phyloP scores from a whole-genome alignment of 92 coral and sea anemone genomes.

The Paramuricea clavata region DNA sequence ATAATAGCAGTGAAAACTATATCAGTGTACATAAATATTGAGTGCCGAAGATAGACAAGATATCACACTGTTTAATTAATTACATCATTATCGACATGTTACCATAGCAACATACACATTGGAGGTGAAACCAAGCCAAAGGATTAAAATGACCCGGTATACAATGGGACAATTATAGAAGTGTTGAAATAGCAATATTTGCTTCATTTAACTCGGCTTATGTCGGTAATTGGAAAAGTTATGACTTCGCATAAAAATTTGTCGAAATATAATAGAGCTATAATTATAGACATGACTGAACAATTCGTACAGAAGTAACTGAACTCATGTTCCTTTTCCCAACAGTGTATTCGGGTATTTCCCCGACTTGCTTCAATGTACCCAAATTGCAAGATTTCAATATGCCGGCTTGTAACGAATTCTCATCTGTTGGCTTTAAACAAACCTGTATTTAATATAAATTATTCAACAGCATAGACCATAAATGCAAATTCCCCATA shows the following conservation, averaged over 20 bases:
- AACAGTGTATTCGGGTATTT: no score
- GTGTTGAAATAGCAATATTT: conserved; percentile 1
- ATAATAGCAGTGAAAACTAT: conserved; percentile 20
- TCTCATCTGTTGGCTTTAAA: no score
- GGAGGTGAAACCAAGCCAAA: not conserved
- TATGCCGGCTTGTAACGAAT: no score
- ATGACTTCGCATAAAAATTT: not conserved
- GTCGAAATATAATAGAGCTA: not conserved
- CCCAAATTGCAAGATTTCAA: no score
- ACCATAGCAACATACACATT: conserved; percentile 7
- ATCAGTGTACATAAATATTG: not conserved
- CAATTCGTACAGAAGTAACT: not conserved
- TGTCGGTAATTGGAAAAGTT: not conserved
- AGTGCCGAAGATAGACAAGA: not conserved
- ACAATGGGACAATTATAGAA: not conserved
- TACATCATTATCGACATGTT: not conserved
- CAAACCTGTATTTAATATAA: no score
- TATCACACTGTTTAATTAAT: conserved; percentile 15
- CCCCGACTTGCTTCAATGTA: no score
- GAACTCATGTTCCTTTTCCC: no score
- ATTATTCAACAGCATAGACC: no score
- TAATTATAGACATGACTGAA: not conserved
- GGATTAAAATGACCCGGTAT: conserved; percentile 6
- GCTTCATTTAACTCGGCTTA: conserved; percentile 3
- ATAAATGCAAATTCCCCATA: no score